Conservation (phyloP, 1,140 invertebrate genomes). For the Drosophila tropicalis region DNA sequence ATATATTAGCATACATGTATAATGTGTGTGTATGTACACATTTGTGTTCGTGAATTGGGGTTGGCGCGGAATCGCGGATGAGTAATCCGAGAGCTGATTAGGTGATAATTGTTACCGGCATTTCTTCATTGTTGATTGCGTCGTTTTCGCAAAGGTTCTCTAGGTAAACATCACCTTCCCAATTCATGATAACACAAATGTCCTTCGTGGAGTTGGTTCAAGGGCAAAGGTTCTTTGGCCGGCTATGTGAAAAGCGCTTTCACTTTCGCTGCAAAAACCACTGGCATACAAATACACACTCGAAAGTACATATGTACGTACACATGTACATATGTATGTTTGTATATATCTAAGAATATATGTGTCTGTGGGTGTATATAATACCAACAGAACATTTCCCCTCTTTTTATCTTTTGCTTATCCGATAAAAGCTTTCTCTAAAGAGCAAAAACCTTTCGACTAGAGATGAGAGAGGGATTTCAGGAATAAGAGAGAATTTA, state of each 20-base stretch:
- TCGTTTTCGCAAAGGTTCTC: conserved; percentile 14
- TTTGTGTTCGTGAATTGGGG: conserved; percentile 1
- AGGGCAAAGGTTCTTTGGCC: conserved; percentile 56
- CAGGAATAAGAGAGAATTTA: too few species aligned
- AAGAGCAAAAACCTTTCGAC: conserved; percentile 27
- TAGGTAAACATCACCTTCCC: conserved; percentile 15
- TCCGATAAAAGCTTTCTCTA: conserved; percentile 35
- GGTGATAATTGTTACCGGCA: conserved; percentile 16
- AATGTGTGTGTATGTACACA: conserved; percentile 8
- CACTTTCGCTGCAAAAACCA: conserved; percentile 59
- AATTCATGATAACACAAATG: conserved; percentile 35
- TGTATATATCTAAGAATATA: too few species aligned
- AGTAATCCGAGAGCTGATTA: conserved; percentile 38
- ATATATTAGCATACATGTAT: neutral
- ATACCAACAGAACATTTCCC: neutral
- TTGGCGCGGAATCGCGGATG: conserved; percentile 27
- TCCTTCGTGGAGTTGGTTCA: conserved; percentile 65
- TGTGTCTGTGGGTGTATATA: neutral
- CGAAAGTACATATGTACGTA: too few species aligned
- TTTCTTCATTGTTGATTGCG: neutral
- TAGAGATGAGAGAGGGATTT: too few species aligned
- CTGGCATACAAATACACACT: neutral
- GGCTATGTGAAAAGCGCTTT: conserved; percentile 47
- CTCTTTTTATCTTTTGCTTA: conserved; percentile 34
- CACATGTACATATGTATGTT: too few species aligned